A percentile compares a stretch with the other conserved stretches of the same genome.
These are phyloP conservation scores for Danionella cerebrum DNA, from an alignment of 2,113 vertebrate genomes.

Conservation along the genomic window DNA sequence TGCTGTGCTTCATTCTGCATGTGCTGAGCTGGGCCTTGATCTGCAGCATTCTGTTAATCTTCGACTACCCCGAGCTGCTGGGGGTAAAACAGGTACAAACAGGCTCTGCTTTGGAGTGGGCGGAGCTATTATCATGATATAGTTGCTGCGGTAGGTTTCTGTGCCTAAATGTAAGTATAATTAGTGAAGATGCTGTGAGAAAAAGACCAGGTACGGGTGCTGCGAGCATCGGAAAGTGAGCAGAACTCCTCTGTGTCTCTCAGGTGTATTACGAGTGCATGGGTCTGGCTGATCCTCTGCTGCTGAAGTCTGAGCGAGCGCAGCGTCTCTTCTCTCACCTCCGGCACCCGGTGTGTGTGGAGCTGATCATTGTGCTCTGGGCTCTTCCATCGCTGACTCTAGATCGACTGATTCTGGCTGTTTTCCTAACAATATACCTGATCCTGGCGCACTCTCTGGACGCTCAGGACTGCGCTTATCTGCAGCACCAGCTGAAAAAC, in stretches of 20 bases:
- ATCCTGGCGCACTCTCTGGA: slow-evolving; percentile 76
- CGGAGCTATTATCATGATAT: too few species aligned
- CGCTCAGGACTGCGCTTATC: slow-evolving; percentile 74
- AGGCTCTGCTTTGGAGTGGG: too few species aligned
- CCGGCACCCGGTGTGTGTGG: slow-evolving; percentile 80
- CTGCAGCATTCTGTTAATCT: slow-evolving; percentile 83
- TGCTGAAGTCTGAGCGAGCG: slow-evolving; percentile 66
- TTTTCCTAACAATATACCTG: slow-evolving; percentile 70
- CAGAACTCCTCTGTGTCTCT: neutral
- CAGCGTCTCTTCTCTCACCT: slow-evolving; percentile 77
- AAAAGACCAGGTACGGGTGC: too few species aligned
- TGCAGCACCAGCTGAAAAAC: slow-evolving; percentile 66
- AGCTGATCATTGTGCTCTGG: slow-evolving; percentile 79
- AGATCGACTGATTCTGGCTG: slow-evolving; percentile 75
- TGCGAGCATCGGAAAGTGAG: too few species aligned
- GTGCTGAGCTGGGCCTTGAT: slow-evolving; percentile 83
- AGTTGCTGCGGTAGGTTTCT: too few species aligned
- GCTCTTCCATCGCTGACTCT: slow-evolving; percentile 72
- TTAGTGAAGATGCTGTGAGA: too few species aligned
- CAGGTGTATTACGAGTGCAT: slow-evolving; percentile 82
- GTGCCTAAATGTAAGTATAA: too few species aligned
- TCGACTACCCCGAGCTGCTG: slow-evolving; percentile 82
- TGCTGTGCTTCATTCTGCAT: slow-evolving; percentile 78
- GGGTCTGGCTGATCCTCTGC: slow-evolving; percentile 73
- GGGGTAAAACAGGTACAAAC: slow-evolving; percentile 81